Evolutionary conservation across 2,113 vertebrate genomes (phyloP), one percentile per base, ranked within the genome.

Genomic region (Caranx ignobilis): DNA sequence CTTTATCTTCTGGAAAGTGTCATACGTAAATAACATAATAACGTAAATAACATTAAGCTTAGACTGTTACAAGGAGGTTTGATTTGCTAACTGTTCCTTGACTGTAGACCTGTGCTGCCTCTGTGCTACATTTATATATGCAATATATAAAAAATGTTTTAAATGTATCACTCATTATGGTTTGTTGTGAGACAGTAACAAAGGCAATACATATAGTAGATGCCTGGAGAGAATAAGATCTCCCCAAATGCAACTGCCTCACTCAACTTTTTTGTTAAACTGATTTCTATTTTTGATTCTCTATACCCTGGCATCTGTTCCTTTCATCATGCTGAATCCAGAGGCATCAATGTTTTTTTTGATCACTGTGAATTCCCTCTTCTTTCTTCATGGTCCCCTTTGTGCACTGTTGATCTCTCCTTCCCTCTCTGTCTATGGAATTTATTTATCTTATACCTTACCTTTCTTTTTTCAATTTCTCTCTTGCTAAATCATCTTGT

Each of bases 311-410:
- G 35, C 70, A 83, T 75, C 73, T 72, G 43, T 60, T 87, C 26
- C 35, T 88, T 79, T 88, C 55, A 86, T 84, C 73, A 11, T 15
- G 18, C 34, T 32, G 54, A 69, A 71, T 73, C 48, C 50, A 72
- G 47, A 70, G 34, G 34, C 54, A 74, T 81, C 31, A 48, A 54
- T 41, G 9, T 2, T 34, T 16, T 59, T 31, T 77, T 62, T 69
- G 34, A 79, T 84, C 48, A 65, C 63, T 71, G 15, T 52, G 61
- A 72, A 75, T 32, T 52, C 64, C 52, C 21, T 43, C 11, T 9
- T 62, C n/a, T 72, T 19, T 67, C 45, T 54, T 31, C 65, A 52
- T 7, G 6, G 52, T 78, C 57, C 11, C n/a, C 35, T 55, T 48
- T 82, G 56, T 79, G 41, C 54, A 37, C 45, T 47, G 32, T 61